A percentile compares a stretch with the other conserved stretches of the same genome.
These are phyloP conservation scores for Corythornis cristatus DNA, from an alignment of 2,113 vertebrate genomes.

Conservation along the genomic window DNA sequence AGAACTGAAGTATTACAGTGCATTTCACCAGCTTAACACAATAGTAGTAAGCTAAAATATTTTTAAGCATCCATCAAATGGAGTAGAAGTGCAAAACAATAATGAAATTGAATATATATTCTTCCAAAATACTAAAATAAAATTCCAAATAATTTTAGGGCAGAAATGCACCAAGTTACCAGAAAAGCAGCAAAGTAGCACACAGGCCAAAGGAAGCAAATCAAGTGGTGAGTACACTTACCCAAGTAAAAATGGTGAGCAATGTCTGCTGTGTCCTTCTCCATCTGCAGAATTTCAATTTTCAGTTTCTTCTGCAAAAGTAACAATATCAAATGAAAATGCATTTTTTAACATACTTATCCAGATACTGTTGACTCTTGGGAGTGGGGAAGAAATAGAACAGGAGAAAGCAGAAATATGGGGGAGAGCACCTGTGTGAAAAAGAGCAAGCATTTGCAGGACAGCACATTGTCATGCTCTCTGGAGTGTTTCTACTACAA, in stretches of 20 bases:
- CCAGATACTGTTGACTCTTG: background rate
- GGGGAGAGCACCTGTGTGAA: fast-evolving
- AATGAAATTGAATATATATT: background rate
- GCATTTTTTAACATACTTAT: background rate
- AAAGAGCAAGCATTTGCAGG: background rate
- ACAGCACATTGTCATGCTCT: background rate
- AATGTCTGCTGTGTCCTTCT: constrained; percentile 83
- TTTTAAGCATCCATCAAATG: background rate
- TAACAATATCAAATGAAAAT: constrained; percentile 9
- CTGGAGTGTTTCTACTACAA: background rate
- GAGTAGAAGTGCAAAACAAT: background rate
- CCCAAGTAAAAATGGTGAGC: constrained; percentile 82
- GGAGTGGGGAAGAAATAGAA: background rate
- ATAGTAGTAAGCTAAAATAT: background rate
- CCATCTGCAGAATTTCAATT: constrained; percentile 81
- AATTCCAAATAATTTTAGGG: background rate
- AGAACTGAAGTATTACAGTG: background rate
- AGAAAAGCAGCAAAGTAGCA: background rate
- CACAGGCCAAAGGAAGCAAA: background rate
- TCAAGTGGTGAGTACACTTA: constrained; percentile 70
- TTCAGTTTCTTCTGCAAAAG: constrained; percentile 82
- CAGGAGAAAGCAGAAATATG: background rate
- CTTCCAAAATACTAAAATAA: background rate
- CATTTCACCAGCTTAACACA: background rate
- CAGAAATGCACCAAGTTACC: background rate